Evolutionary conservation across 2,113 vertebrate species (phyloP).

Genomic region (Sturnira hondurensis): DNA sequence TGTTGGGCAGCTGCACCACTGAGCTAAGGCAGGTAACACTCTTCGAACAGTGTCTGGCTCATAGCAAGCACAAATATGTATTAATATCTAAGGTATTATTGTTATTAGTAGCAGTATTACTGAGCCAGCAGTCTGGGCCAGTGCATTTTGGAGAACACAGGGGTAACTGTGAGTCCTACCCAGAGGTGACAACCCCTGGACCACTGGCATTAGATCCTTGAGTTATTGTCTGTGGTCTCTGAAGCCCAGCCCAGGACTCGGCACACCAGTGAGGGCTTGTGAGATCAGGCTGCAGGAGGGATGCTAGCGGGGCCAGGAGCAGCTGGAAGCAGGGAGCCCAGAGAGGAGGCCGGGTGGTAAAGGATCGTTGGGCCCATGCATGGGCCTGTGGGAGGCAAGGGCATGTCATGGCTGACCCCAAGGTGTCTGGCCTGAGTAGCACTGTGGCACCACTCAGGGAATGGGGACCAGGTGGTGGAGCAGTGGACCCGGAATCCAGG

Average conservation of each 20-base stretch:
- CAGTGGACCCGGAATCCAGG: background rate
- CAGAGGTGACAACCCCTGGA: background rate
- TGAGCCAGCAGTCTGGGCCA: background rate
- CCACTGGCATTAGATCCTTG: background rate
- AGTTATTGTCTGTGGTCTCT: background rate
- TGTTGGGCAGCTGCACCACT: fast-evolving
- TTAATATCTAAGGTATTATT: background rate
- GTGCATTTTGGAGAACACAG: background rate
- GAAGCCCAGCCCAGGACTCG: background rate
- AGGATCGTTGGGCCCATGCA: background rate
- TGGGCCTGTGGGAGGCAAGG: background rate
- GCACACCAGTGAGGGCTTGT: fast-evolving
- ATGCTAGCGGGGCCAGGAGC: background rate
- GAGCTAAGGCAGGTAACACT: background rate
- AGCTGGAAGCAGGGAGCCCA: background rate
- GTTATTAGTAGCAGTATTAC: background rate
- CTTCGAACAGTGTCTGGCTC: background rate
- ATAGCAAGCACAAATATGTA: fast-evolving
- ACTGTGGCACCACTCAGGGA: background rate
- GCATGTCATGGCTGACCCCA: background rate
- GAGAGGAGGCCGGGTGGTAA: fast-evolving
- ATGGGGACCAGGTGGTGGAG: background rate
- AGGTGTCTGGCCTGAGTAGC: background rate
- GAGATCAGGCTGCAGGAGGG: background rate
- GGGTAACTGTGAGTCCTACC: background rate